phyloP scores from a whole-genome alignment of 2,888 invertebrate genomes.

The Sarcophaga subvicina region DNA sequence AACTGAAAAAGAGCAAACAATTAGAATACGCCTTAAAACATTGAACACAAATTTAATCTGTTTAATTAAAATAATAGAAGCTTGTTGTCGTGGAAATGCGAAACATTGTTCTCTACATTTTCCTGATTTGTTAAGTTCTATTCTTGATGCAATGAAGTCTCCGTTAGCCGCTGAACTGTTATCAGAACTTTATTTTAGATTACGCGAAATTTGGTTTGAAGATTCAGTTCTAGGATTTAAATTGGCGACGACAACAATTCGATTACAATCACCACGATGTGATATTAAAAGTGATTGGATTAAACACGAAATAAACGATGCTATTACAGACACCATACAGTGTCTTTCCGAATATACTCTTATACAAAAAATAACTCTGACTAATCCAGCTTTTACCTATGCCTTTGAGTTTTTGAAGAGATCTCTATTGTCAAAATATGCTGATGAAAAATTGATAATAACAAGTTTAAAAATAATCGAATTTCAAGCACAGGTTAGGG shows the following conservation, averaged over 20 bases:
- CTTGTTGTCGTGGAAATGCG: constrained; percentile 78
- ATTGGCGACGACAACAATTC: constrained; percentile 88
- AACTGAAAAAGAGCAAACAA: constrained; percentile 91
- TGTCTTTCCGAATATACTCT: constrained; percentile 82
- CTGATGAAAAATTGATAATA: constrained; percentile 84
- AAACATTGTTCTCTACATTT: constrained; percentile 78
- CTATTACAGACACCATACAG: constrained; percentile 86
- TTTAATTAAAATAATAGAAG: constrained; percentile 78
- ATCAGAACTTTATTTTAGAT: constrained; percentile 84
- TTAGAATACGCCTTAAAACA: constrained; percentile 86
- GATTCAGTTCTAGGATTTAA: constrained; percentile 83
- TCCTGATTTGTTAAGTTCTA: constrained; percentile 75
- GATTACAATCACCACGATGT: constrained; percentile 90
- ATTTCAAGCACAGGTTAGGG: constrained; percentile 87
- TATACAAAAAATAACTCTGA: constrained; percentile 72
- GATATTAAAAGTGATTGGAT: constrained; percentile 90
- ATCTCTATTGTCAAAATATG: constrained; percentile 82
- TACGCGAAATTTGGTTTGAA: constrained; percentile 84
- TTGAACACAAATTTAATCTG: constrained; percentile 82
- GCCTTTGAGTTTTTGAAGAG: constrained; percentile 89
- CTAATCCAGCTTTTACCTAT: constrained; percentile 91
- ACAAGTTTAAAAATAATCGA: constrained; percentile 86
- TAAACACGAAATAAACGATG: constrained; percentile 85
- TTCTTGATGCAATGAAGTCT: constrained; percentile 84
- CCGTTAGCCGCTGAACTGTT: constrained; percentile 89